Evolutionary conservation across 1,140 invertebrate species (phyloP).

Genomic region (Ceratitis capitata): DNA sequence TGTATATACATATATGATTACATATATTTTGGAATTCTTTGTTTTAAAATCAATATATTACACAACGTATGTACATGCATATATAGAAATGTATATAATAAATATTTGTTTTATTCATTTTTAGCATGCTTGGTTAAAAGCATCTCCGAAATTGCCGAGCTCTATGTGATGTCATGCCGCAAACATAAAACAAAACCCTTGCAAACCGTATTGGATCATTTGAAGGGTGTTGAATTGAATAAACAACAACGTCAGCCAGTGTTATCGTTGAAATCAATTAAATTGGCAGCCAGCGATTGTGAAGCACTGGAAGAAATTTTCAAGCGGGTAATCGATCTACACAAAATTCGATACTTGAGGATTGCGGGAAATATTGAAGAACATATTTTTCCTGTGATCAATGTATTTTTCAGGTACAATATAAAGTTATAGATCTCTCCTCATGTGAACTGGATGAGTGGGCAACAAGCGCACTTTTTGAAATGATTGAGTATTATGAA

Average conservation of each 20-base stretch:
- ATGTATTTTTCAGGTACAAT: conserved; percentile 54
- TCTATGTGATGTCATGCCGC: conserved; percentile 77
- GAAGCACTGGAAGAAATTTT: conserved; percentile 82
- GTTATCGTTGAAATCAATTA: conserved; percentile 68
- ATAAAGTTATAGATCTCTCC: conserved; percentile 62
- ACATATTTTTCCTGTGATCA: background rate
- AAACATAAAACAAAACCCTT: conserved; percentile 76
- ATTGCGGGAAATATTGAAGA: background rate
- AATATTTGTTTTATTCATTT: background rate
- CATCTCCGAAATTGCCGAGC: conserved; percentile 71
- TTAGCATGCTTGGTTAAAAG: conserved; percentile 57
- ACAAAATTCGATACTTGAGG: background rate
- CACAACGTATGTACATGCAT: background rate
- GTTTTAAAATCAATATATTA: no score
- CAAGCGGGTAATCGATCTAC: conserved; percentile 70
- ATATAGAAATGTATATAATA: background rate
- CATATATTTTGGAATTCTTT: no score
- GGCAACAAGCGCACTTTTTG: conserved; percentile 75
- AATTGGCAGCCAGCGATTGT: conserved; percentile 71
- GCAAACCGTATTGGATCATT: conserved; percentile 75
- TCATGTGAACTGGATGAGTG: conserved; percentile 58
- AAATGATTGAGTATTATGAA: conserved; percentile 94
- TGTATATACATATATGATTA: no score
- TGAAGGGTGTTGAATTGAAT: conserved; percentile 69
- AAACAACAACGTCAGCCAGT: conserved; percentile 65